Conservation (phyloP, 2,888 invertebrate genomes). For the Oscheius sp. region DNA sequence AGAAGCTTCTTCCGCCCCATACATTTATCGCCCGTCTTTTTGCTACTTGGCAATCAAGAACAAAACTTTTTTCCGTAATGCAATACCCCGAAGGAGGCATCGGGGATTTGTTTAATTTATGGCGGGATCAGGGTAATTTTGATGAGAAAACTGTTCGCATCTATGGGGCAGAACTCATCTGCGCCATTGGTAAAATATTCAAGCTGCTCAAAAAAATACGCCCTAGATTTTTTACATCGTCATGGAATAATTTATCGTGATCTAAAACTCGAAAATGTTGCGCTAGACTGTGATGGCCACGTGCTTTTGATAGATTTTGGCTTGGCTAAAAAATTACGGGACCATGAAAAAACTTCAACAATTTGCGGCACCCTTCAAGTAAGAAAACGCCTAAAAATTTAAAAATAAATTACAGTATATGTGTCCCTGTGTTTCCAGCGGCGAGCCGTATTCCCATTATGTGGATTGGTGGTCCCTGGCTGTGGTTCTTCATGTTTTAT, state of each 20-base stretch:
- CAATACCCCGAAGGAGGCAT: constrained; percentile 81
- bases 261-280: constrained; percentile 83
- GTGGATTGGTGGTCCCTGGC: constrained; percentile 96
- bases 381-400: neutral
- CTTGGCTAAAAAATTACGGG: constrained; percentile 88
- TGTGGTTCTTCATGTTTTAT: constrained; percentile 64
- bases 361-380: constrained; percentile 84
- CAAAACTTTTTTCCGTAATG: constrained; percentile 57
- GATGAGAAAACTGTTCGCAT: constrained; percentile 85
- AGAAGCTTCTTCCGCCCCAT: constrained; percentile 57
- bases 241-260: constrained; percentile 70
- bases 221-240: constrained; percentile 68
- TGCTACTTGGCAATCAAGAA: constrained; percentile 67
- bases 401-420: constrained; percentile 82
- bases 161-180: constrained; percentile 87
- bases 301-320: constrained; percentile 84
- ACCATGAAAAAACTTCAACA: constrained; percentile 84
- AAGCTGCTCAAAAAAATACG: no score
- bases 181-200: constrained; percentile 84
- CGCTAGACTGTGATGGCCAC: constrained; percentile 82
- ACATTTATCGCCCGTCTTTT: constrained; percentile 66
- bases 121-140: constrained; percentile 82
- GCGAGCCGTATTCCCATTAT: constrained; percentile 84
- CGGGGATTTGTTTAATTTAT: constrained; percentile 85
- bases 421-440: constrained; percentile 88